A percentile compares a stretch with the other conserved stretches of the same genome.
Evolutionary conservation across 2,888 invertebrate species (phyloP).

Genomic region (Zygothrica quintamaculata): DNA sequence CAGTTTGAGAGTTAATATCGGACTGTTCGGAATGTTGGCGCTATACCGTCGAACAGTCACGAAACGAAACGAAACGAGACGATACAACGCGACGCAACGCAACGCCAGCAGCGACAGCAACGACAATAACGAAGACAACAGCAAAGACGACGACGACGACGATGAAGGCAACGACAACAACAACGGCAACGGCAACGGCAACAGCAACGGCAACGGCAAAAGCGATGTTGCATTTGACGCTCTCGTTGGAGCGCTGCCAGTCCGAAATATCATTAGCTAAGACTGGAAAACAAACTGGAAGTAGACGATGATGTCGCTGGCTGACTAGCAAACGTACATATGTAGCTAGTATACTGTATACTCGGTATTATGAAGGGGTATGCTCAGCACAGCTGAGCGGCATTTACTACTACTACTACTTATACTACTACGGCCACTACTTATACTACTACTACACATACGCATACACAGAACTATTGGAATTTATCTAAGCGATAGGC

Average conservation of each 20-base stretch:
- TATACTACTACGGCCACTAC: constrained; percentile 2
- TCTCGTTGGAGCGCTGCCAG: constrained; percentile 58
- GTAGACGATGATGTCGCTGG: constrained; percentile 24
- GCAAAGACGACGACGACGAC: background rate
- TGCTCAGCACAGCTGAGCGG: constrained; percentile 72
- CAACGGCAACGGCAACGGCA: background rate
- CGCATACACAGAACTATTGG: no score
- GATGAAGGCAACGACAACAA: no score
- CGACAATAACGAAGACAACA: background rate
- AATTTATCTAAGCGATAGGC: constrained; percentile 61
- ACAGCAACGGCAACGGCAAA: background rate
- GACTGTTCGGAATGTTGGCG: constrained; percentile 78
- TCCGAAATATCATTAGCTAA: constrained; percentile 44
- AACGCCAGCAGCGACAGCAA: background rate
- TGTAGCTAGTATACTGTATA: constrained; percentile 11
- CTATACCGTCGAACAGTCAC: constrained; percentile 48
- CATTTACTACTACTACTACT: constrained; percentile 59
- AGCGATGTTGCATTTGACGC: constrained; percentile 51
- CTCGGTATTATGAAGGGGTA: background rate
- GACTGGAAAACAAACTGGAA: constrained; percentile 44
- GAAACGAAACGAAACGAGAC: constrained; percentile 23
- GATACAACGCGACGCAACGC: constrained; percentile 17
- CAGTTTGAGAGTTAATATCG: constrained; percentile 84
- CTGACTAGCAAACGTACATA: constrained; percentile 48
- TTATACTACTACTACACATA: constrained; percentile 40